A percentile compares a stretch with the other conserved stretches of the same genome.
These are phyloP conservation scores for Aphrophora alni DNA, from an alignment of 2,888 invertebrate genomes.

Conservation along the genomic window DNA sequence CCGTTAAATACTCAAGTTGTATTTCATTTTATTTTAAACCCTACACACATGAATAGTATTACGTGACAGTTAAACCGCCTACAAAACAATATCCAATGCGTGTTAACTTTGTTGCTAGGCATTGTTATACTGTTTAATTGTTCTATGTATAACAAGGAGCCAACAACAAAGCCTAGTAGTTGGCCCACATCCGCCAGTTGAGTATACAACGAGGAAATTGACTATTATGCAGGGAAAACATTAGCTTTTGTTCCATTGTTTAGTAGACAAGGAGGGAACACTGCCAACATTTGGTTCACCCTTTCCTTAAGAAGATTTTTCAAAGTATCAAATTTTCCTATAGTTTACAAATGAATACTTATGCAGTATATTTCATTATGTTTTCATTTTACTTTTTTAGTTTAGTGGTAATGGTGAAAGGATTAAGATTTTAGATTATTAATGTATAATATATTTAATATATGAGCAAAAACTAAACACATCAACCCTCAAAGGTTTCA, in stretches of 20 bases:
- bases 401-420: no score
- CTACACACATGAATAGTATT: no score
- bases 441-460: no score
- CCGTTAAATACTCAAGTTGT: no score
- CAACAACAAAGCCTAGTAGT: background rate
- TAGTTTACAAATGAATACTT: no score
- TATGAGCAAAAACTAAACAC: no score
- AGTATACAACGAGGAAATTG: background rate
- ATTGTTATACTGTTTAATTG: background rate
- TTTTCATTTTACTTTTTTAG: no score
- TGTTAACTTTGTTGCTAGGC: background rate
- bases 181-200: background rate
- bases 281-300: background rate
- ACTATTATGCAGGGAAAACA: constrained; percentile 5
- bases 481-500: no score
- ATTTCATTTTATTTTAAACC: no score
- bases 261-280: background rate
- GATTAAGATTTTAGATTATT: no score
- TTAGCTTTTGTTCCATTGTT: background rate
- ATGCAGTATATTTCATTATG: no score
- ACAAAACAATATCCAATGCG: background rate
- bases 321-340: no score
- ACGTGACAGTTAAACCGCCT: background rate
- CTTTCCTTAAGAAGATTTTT: background rate
- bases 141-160: background rate